These are phyloP conservation scores for Falco berigora DNA, from an alignment of 2,797 vertebrate genomes.

Conservation along the genomic window DNA sequence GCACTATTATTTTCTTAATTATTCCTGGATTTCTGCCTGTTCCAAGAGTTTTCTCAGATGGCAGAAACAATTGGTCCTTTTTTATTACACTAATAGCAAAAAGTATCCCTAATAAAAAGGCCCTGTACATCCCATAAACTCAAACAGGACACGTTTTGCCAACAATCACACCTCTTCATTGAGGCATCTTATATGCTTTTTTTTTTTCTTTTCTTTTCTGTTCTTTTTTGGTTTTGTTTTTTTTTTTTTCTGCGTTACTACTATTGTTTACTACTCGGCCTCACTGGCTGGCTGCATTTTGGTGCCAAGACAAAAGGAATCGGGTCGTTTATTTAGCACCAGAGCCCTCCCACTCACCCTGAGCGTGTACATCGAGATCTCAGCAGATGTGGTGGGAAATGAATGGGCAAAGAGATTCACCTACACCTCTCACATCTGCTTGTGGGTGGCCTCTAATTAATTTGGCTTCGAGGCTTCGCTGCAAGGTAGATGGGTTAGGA, in stretches of 20 bases:
- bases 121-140: conserved; percentile 32
- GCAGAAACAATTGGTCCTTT: conserved; percentile 57
- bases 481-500: conserved; percentile 10
- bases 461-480: not conserved
- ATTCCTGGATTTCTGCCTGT: conserved; percentile 67
- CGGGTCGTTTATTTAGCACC: not conserved
- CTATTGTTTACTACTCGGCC: not conserved
- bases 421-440: not conserved
- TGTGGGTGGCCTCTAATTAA: conserved; percentile 54
- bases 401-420: conserved; percentile 15
- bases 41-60: conserved; percentile 65
- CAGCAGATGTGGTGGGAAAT: not conserved
- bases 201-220: not conserved
- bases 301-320: not conserved
- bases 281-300: not conserved
- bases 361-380: not conserved
- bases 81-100: conserved; percentile 21
- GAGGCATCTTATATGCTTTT: not conserved
- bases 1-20: conserved; percentile 69
- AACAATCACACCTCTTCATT: conserved; percentile 38
- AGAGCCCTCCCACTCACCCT: not conserved
- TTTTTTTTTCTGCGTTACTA: not conserved
- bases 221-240: no score
- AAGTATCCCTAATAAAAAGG: conserved; percentile 39
- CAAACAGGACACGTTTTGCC: not conserved